Percentiles rank a stretch among this genome's conserved stretches.
Conservation (phyloP, 2,888 invertebrate genomes). For the Megalurothrips usitatus region DNA sequence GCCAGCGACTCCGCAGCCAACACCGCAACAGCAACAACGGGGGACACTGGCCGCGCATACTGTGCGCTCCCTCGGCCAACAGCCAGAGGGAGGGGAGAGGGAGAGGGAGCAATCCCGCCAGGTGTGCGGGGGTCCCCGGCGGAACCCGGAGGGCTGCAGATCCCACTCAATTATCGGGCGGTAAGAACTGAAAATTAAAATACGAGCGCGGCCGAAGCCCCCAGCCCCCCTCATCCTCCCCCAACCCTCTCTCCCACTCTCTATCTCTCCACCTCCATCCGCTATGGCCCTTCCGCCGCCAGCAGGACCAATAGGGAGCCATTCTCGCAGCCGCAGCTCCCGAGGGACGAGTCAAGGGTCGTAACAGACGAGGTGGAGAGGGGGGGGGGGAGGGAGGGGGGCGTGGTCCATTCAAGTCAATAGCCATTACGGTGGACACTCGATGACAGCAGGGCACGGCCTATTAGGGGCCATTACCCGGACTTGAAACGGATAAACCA, state of each 20-base stretch:
- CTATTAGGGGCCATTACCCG: conserved; percentile 10
- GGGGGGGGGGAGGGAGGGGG: neutral
- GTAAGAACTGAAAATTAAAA: conserved; percentile 16
- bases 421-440: neutral
- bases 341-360: conserved; percentile 16
- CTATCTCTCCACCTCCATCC: neutral
- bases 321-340: conserved; percentile 2
- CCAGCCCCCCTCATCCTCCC: neutral
- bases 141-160: neutral
- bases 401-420: neutral
- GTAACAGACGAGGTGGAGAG: neutral
- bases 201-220: neutral
- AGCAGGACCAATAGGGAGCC: neutral
- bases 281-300: neutral
- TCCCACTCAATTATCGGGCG: neutral
- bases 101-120: no score
- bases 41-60: no score
- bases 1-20: no score
- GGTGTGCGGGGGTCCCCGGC: no score
- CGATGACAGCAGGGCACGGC: neutral
- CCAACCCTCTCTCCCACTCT: neutral
- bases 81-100: no score
- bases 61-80: no score
- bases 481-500: neutral
- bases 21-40: no score